These are phyloP conservation scores for Pandemis corylana DNA, from an alignment of 2,888 invertebrate species.

Conservation along the genomic window DNA sequence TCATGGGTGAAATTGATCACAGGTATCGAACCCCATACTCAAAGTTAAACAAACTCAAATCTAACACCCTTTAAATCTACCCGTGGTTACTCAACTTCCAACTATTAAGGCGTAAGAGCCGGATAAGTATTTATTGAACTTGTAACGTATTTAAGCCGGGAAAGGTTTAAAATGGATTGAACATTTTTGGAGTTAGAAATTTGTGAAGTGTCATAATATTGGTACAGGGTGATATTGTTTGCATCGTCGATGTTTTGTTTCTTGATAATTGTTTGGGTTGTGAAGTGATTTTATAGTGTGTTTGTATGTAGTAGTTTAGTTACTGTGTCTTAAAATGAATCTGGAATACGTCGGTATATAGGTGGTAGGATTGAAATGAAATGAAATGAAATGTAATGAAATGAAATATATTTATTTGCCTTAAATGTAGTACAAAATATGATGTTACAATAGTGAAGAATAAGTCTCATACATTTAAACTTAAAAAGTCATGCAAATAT, in stretches of 20 bases:
- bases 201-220: conserved; percentile 45
- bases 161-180: conserved; percentile 40
- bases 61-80: conserved; percentile 66
- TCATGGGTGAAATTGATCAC: conserved; percentile 10
- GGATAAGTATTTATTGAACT: conserved; percentile 45
- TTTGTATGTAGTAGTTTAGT: neutral
- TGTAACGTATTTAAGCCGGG: conserved; percentile 39
- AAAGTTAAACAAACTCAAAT: conserved; percentile 63
- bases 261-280: conserved; percentile 54
- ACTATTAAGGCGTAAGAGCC: conserved; percentile 50
- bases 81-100: conserved; percentile 45
- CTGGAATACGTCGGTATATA: too few species aligned
- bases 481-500: too few species aligned
- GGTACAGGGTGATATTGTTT: conserved; percentile 62
- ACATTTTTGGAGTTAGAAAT: conserved; percentile 16
- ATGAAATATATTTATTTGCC: too few species aligned
- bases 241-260: conserved; percentile 64
- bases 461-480: too few species aligned
- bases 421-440: too few species aligned
- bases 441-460: too few species aligned
- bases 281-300: neutral
- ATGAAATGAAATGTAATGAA: too few species aligned
- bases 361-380: too few species aligned
- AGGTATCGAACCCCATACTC: conserved; percentile 59
- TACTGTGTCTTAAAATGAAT: too few species aligned